Base-by-base conservation (phyloP, 2,888 invertebrate species). In the Agriopis leucophaearia region DNA sequence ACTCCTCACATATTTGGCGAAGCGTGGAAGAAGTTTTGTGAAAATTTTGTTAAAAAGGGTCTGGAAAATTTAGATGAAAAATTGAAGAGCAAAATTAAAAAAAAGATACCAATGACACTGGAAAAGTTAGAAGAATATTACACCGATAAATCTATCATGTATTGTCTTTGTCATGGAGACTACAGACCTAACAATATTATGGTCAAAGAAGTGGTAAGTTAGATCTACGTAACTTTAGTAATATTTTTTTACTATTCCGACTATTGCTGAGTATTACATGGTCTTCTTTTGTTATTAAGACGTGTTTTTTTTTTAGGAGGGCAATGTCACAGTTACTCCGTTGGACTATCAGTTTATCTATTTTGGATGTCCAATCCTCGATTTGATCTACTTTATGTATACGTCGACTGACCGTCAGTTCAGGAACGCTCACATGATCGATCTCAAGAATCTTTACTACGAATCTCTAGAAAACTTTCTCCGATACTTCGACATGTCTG, bases 141-240 rank as follows among this genome's bases (percentile, higher is more conserved):
- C 12, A 69, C 68, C n/a, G 82, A 83, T 1, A 70, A 72, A 27
- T 65, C 2, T 44, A 77, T n/a, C 67, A 77, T 13, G 40, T 59
- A 57, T 15, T 85, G 84, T 61, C 59, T 90, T 7, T 83, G 85
- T 52, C 90, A 91, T 69, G 90, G 90, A 0, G 90, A 91, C 75
- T 91, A 81, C 62, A 85, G 84, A 67, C 77, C 83, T n/a, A 87
- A 83, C 61, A 91, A 91, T 74, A 79, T 90, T 18, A 70, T 91
- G 76, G 57, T 75, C 10, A 87, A 83, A 73, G 79, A 84, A 71
- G 59, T 45, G 16, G 90, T 91, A 78, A 84, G 87, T 83, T 8
- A 16, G 7, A 12, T 48, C n/a, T n/a, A 18, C 16, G 18, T 5
- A 10, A 45, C 8, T 2, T 7, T 8, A 5, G n/a, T 8, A n/a